Conservation (phyloP, 1,140 invertebrate species). For the Monochamus saltuarius region DNA sequence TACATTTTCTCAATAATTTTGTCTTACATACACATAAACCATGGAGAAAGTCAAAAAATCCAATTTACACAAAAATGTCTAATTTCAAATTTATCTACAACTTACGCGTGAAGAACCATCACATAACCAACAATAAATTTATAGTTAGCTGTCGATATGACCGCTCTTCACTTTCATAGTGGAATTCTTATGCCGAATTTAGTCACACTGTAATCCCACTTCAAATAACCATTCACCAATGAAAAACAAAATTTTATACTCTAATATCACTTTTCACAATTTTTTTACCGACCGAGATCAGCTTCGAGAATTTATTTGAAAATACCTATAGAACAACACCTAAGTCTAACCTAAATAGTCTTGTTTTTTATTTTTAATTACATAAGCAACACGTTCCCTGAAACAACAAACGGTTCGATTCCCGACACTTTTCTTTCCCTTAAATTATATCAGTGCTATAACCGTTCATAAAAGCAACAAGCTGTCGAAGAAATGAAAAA, state of each 20-base stretch:
- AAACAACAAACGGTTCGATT: not conserved
- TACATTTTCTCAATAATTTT: slow-evolving; percentile 1
- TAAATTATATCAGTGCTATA: not conserved
- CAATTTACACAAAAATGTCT: too few relatives aligned
- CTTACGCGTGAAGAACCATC: too few relatives aligned
- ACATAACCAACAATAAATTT: too few relatives aligned
- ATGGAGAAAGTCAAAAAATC: too few relatives aligned
- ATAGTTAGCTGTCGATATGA: too few relatives aligned
- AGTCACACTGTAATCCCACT: too few relatives aligned
- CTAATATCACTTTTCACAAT: slow-evolving; percentile 6
- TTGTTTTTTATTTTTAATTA: not conserved
- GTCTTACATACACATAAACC: not conserved
- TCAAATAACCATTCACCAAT: too few relatives aligned
- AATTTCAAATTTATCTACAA: too few relatives aligned
- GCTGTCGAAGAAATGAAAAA: too few relatives aligned
- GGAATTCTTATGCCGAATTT: too few relatives aligned
- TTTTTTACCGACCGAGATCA: not conserved
- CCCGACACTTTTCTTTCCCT: not conserved
- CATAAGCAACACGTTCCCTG: not conserved
- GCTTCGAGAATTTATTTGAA: not conserved
- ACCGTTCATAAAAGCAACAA: not conserved
- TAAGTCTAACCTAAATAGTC: not conserved
- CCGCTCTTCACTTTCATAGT: not conserved
- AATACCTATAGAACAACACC: not conserved
- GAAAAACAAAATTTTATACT: too few relatives aligned